Evolutionary conservation across 2,888 invertebrate species (phyloP), one percentile per base, ranked within the genome.

Genomic region (Tetheella fluctuosa): DNA sequence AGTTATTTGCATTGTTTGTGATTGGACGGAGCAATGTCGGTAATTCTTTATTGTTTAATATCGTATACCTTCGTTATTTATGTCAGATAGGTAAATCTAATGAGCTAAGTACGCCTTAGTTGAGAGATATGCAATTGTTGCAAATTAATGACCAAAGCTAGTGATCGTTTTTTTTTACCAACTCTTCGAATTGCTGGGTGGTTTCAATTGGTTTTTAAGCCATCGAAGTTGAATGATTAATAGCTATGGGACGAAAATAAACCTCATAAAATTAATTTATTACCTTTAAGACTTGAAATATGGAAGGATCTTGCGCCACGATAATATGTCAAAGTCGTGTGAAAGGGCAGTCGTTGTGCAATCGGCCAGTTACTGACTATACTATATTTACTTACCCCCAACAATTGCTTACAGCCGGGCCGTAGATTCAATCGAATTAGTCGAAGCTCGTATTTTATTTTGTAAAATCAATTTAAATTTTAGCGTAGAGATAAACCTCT

Each of bases 271-370:
- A 20, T 48, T 7, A 7, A 48, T 48, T 48, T 6, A 39, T 39
- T 48, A 20, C 48, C n/a, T 48, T 8, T 7, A 17, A 48, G 17
- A 17, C 42, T 59, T 69, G 67, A 73, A 73, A 67, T 71, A 69
- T 73, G 55, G 66, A 55, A 72, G 68, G 68, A 64, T 75, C 71
- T 87, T 86, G 77, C 84, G 76, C 80, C 83, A 85, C 69, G 71
- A 73, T 79, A 76, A 84, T 83, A 86, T 87, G 87, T 88, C 88
- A 88, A 87, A 87, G 85, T 73, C 86, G 77, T 74, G 77, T 70
- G 73, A 88, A 89, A 88, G 88, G 87, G 86, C 86, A 84, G 64
- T 63, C 64, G 75, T 78, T 80, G 70, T 68, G 77, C 68, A 78
- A 83, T 72, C 74, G 70, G 69, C 69, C 75, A 74, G 71, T 71